These are phyloP conservation scores for Drosophila orena DNA, from an alignment of 1,140 invertebrate species.

Conservation along the genomic window DNA sequence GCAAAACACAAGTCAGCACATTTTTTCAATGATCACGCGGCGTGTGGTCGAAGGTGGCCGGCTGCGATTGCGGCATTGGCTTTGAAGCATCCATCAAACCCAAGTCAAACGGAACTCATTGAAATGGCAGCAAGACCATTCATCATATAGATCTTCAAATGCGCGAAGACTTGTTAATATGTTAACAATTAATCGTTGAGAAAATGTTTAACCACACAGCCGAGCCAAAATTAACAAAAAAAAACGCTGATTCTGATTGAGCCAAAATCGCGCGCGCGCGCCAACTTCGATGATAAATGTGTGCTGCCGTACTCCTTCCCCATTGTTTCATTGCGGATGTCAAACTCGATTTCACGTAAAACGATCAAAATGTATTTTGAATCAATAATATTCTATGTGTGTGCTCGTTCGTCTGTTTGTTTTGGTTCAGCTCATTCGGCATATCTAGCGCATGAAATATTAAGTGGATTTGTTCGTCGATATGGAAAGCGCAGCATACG, in stretches of 20 bases:
- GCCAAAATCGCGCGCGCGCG: slow-evolving; percentile 57
- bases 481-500: slow-evolving; percentile 32
- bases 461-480: slow-evolving; percentile 36
- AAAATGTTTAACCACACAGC: slow-evolving; percentile 66
- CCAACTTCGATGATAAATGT: slow-evolving; percentile 61
- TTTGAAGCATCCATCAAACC: slow-evolving; percentile 56
- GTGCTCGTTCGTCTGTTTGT: slow-evolving; percentile 37
- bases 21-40: slow-evolving; percentile 12
- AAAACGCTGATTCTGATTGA: slow-evolving; percentile 29
- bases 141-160: slow-evolving; percentile 60
- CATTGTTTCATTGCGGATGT: slow-evolving; percentile 77
- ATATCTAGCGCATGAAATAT: slow-evolving; percentile 50
- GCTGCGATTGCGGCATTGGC: slow-evolving; percentile 28
- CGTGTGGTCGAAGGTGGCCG: slow-evolving; percentile 50
- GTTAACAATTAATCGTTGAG: slow-evolving; percentile 79
- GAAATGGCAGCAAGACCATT: slow-evolving; percentile 56
- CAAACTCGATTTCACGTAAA: slow-evolving; percentile 62
- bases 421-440: slow-evolving; percentile 42
- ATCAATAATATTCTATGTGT: slow-evolving; percentile 38
- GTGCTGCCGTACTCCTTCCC: slow-evolving; percentile 32
- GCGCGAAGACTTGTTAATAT: slow-evolving; percentile 69
- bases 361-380: slow-evolving; percentile 62
- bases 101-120: slow-evolving; percentile 67
- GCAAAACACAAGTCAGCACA: slow-evolving; percentile 12
- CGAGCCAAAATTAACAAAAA: slow-evolving; percentile 18